Evolutionary conservation across 2,888 invertebrate species (phyloP).

Genomic region (Portevinia maculata): DNA sequence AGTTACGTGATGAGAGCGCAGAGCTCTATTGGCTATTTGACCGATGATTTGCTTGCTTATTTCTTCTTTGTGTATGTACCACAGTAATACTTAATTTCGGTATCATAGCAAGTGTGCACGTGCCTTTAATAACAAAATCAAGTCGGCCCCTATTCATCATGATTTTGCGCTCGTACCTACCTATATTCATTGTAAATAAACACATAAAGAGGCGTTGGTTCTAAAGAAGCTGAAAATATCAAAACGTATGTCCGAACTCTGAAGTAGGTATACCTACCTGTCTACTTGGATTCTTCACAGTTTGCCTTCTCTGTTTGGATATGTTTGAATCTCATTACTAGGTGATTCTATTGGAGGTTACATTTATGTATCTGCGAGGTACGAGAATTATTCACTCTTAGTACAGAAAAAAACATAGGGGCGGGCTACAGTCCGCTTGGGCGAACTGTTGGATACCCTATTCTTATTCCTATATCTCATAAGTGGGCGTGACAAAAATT

Average conservation of each 20-base stretch:
- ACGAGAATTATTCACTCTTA: not conserved
- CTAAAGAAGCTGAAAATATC: not conserved
- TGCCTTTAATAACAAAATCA: not conserved
- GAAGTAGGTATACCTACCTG: constrained; percentile 17
- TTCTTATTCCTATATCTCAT: no score
- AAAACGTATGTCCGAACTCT: not conserved
- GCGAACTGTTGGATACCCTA: no score
- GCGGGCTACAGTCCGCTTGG: no score
- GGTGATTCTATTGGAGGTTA: not conserved
- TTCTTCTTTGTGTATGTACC: no score
- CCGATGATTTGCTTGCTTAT: no score
- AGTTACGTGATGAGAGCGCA: no score
- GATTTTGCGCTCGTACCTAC: not conserved
- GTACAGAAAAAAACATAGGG: no score
- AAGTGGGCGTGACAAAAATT: no score
- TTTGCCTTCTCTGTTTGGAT: constrained; percentile 8
- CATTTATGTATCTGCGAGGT: constrained; percentile 3
- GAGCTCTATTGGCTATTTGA: no score
- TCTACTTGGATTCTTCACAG: not conserved
- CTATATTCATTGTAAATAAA: not conserved
- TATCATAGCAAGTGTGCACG: no score
- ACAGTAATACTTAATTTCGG: no score
- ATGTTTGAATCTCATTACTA: not conserved
- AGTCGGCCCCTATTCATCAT: not conserved
- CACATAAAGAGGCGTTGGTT: not conserved